These are phyloP conservation scores for Empidonax alnorum DNA, from an alignment of 2,113 vertebrate genomes.

Conservation along the genomic window DNA sequence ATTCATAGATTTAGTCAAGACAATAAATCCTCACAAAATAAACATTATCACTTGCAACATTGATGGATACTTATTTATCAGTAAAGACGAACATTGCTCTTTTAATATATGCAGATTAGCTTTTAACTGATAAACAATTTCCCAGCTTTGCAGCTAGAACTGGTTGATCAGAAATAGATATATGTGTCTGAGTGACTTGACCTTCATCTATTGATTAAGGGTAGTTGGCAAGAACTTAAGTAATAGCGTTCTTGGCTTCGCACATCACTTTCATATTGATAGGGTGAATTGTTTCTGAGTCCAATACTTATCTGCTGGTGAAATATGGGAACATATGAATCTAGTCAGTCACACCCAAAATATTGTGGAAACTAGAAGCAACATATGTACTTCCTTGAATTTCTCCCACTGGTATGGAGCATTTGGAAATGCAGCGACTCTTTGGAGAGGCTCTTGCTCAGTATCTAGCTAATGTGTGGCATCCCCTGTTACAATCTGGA, in stretches of 20 bases:
- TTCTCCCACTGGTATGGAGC: slow-evolving; percentile 46
- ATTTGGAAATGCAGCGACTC: slow-evolving; percentile 22
- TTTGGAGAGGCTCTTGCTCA: background rate
- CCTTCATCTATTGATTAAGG: slow-evolving; percentile 58
- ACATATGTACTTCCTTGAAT: slow-evolving; percentile 58
- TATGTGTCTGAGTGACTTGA: slow-evolving; percentile 9
- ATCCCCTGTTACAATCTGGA: slow-evolving; percentile 17
- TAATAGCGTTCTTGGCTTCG: slow-evolving; percentile 38
- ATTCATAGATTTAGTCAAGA: background rate
- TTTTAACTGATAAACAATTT: slow-evolving; percentile 17
- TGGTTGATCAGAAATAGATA: slow-evolving; percentile 55
- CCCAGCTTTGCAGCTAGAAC: background rate
- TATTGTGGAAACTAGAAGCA: slow-evolving; percentile 58
- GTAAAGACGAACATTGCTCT: background rate
- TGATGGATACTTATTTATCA: slow-evolving; percentile 43
- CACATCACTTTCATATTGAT: slow-evolving; percentile 44
- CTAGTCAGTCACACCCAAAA: slow-evolving; percentile 70
- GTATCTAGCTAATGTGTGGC: background rate
- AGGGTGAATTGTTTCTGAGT: slow-evolving; percentile 56
- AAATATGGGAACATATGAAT: slow-evolving; percentile 64
- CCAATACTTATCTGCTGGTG: slow-evolving; percentile 64
- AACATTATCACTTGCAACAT: background rate
- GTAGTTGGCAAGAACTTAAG: slow-evolving; percentile 44
- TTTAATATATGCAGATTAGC: slow-evolving; percentile 47
- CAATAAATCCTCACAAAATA: background rate